Evolutionary conservation across 2,888 invertebrate species (phyloP), one percentile per base, ranked within the genome.

Genomic region (Trimorus sp.): DNA sequence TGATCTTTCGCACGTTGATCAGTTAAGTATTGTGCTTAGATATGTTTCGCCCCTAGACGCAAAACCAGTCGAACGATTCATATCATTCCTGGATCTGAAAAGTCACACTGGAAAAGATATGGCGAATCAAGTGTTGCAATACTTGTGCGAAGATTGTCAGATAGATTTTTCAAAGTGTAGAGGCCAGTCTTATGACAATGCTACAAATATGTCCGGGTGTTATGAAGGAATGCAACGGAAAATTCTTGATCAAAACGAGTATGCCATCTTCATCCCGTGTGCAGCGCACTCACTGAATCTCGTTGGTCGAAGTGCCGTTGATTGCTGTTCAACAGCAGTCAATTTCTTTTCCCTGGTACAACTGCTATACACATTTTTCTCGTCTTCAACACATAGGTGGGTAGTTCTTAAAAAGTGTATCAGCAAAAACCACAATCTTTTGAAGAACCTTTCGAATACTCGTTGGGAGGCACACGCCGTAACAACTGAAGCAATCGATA

Each of bases 171-270:
- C n/a, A 36, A 56, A 85, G 48, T 86, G 84, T 66, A 53, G 85
- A 42, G 85, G 86, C n/a, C 85, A 86, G 82, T 82, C 82, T 16
- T 87, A 85, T 71, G 85, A 87, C 65, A 88, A 86, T 84, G 86
- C 86, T n/a, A 63, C 66, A 9, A 84, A 84, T 62, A 85, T 86
- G 84, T 77, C 78, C 0, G 85, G 84, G 0, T 58, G 14, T 8
- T 85, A 84, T 49, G 68, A 54, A 15, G 84, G 83, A 7, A n/a
- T 83, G 40, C 84, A 86, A 79, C 82, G 83, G 8, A 77, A 78
- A 78, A 85, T 88, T 14, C 85, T 85, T 71, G 68, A 81, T 73
- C 49, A 63, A 7, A 80, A 79, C 65, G 68, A 75, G 36, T 65
- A 74, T 12, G 84, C 82, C 14, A 66, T 83, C 62, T 86, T 79